These are phyloP conservation scores for Netelia fuscicornis DNA, from an alignment of 2,888 invertebrate species.

Conservation along the genomic window DNA sequence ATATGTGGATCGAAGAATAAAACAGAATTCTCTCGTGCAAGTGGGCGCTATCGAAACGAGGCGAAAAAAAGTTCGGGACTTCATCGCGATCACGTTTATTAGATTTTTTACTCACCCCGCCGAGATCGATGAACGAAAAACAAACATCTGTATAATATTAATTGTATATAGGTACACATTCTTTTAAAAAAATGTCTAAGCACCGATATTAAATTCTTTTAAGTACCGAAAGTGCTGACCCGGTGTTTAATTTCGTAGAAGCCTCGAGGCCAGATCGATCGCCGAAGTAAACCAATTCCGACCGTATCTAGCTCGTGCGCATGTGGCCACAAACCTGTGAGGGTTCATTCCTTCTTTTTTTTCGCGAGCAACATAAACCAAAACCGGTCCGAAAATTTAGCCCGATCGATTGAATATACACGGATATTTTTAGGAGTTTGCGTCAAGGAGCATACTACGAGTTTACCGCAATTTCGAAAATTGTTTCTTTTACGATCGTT, in stretches of 20 bases:
- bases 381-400: background rate
- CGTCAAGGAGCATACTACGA: background rate
- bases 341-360: background rate
- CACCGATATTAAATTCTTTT: no score
- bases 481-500: background rate
- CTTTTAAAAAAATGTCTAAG: background rate
- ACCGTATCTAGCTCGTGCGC: background rate
- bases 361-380: background rate
- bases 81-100: conserved; percentile 43
- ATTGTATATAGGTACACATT: background rate
- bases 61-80: conserved; percentile 33
- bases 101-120: conserved; percentile 42
- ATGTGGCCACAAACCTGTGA: background rate
- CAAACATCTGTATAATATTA: background rate
- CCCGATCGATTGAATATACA: background rate
- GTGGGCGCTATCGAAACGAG: conserved; percentile 45
- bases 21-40: conserved; percentile 48
- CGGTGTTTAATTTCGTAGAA: background rate
- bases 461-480: background rate
- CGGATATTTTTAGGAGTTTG: background rate
- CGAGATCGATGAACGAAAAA: background rate
- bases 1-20: conserved; percentile 43
- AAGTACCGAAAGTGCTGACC: background rate
- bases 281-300: background rate
- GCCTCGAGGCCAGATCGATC: background rate